Evolutionary conservation across 1,140 invertebrate species (phyloP).

Genomic region (Halesus radiatus): DNA sequence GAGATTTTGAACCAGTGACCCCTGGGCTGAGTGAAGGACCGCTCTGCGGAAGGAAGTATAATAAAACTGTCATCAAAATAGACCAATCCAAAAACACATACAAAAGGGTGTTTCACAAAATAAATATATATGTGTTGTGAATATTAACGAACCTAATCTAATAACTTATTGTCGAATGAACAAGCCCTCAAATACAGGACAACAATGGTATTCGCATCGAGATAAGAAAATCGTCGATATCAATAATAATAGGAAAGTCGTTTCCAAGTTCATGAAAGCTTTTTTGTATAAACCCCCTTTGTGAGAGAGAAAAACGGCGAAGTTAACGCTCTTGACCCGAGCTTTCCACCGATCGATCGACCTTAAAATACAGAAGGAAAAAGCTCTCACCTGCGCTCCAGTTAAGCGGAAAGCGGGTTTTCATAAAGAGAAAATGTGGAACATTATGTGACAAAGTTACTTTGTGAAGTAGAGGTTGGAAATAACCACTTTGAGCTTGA

Average conservation of each 20-base stretch:
- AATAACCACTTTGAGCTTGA: slow-evolving; percentile 36
- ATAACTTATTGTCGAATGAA: too few relatives aligned
- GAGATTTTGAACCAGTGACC: too few relatives aligned
- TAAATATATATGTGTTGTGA: too few relatives aligned
- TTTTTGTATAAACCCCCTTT: background rate
- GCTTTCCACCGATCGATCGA: slow-evolving; percentile 6
- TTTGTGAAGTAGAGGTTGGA: slow-evolving; percentile 21
- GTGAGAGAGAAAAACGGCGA: slow-evolving; percentile 7
- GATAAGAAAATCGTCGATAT: slow-evolving; percentile 10
- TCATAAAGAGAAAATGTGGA: slow-evolving; percentile 21
- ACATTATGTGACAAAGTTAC: slow-evolving; percentile 10
- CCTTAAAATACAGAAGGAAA: slow-evolving; percentile 21
- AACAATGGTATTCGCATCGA: background rate
- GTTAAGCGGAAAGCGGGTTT: slow-evolving; percentile 11
- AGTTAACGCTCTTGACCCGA: slow-evolving; percentile 23
- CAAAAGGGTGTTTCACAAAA: too few relatives aligned
- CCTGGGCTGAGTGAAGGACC: too few relatives aligned
- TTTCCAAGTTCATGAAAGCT: slow-evolving; percentile 15
- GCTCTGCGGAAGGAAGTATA: too few relatives aligned
- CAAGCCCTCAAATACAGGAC: too few relatives aligned
- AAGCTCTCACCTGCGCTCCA: slow-evolving; percentile 19
- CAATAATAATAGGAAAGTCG: slow-evolving; percentile 1
- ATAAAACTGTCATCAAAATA: too few relatives aligned
- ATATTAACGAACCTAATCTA: too few relatives aligned
- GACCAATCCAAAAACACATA: too few relatives aligned